Evolutionary conservation across 2,797 vertebrate species (phyloP), one percentile per base, ranked within the genome.

Genomic region (Hoplostethus mediterraneus): DNA sequence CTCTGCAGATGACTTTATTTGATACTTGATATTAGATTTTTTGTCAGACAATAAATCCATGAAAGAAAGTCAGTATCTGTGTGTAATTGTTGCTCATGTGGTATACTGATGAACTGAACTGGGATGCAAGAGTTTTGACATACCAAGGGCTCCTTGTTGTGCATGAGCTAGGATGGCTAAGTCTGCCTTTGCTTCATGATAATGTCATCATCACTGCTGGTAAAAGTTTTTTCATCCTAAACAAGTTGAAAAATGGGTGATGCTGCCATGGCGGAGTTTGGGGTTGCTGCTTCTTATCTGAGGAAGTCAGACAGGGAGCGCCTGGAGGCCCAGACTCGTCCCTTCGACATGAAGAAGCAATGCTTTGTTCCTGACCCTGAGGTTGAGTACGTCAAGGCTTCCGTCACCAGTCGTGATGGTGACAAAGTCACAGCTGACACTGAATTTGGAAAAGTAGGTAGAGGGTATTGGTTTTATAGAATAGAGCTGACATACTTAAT

Each of bases 311-410:
- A 98, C n/a, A 96, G 90, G 87, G 95, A 95, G 76, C 92, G 96
- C 28, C 73, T 97, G 4, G 95, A 97, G 52, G 95, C 94, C 5
- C 97, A 98, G 67, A 97, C 95, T 28, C 93, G 95, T 17, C 79
- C 81, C 16, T 98, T 98, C 0, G 97, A 98, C 85, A 93, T 97
- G 91, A 98, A 97, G 90, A 97, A 94, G 73, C 95, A 96, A 6
- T 95, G 96, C 47, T 98, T 96, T 0, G 95, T 97, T n/a, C 94
- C 94, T 0, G 96, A 97, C 71, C 79, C 93, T n/a, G 96, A 94
- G 69, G 93, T 95, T 12, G 96, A 97, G 73, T 97, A 75, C 0
- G 90, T 97, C 45, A 97, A 96, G 64, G 96, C 94, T 21, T 87
- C 90, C 5, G n/a, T 98, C 1, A 0, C 73, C 16, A 94, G 90